Base-by-base conservation (phyloP, 2,113 vertebrate genomes). In the Platichthys flesus region DNA sequence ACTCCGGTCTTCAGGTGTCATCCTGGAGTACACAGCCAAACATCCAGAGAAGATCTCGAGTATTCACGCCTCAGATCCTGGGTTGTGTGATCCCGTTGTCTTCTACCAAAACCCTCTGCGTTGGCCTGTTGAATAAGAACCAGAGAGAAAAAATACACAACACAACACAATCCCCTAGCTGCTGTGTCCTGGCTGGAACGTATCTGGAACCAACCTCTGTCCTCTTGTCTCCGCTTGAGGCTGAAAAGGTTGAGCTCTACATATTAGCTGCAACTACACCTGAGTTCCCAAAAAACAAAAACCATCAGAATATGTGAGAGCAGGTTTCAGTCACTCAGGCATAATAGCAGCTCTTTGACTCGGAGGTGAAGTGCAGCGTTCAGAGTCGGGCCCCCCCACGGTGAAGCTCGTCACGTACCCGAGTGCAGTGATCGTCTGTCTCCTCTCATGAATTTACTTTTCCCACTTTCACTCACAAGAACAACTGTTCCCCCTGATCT, bases 381-480 rank as follows among this genome's bases (percentile, higher is more conserved):
- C 47, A 23, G 47, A 69, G 47, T 57, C 37, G 1, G 62, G 49
- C 26, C 26, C 26, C 26, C 26, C 62, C 31, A 65, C 58, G 40
- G 69, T 73, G 77, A 85, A 72, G 67, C 60, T 87, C 77, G 68
- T 82, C 56, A 3, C 14, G 45, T 58, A 82, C 78, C 63, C 54
- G 52, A 75, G 62, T 83, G 79, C 77, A 56, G 63, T 67, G 67
- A 75, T 65, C 54, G 56, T 49, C 74, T 85, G 68, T 85, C 69
- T 74, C 14, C 78, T 82, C 64, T 80, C 67, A 75, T 86, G 79
- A 86, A 88, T 66, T 26, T 52, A 51, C 82, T 84, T 87, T 76
- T 81, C 3, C 60, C 76, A 76, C 74, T 71, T 65, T 28, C 68
- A 42, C 64, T 77, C 75, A 24, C 60, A 26, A 26, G 56, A 67